Evolutionary conservation across 2,888 invertebrate species (phyloP), one percentile per base, ranked within the genome.

Genomic region (Nemurella pictetii): DNA sequence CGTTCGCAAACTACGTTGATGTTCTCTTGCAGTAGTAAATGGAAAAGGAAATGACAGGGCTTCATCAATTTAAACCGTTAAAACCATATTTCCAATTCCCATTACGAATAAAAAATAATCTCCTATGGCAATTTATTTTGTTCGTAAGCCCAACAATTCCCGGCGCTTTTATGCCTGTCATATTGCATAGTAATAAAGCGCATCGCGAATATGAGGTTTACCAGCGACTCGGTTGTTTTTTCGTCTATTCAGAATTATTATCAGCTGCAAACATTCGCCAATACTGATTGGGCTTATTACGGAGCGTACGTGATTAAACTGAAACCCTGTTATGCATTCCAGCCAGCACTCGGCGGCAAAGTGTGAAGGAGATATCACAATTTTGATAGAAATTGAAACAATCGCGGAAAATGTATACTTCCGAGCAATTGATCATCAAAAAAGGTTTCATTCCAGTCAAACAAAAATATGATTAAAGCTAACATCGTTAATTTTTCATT

Each of bases 51-150:
- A 55, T 82, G 82, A 82, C 82, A 82, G 82, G 82, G 82, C 25
- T 72, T 36, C 72, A 82, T 82, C 82, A 82, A 82, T 82, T 78
- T 78, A 28, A 29, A 78, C 78, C 78, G 28, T 78, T 30, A 78
- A 82, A 55, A 55, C 82, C 27, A 72, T 26, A 72, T 82, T 82
- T 82, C 82, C 82, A 82, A 82, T 82, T 82, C 55, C 55, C 82
- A 72, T 27, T 29, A 28, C 55, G 82, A 82, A 82, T 82, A 82
- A 82, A 82, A 82, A 82, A 82, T 55, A 72, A 82, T 82, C 82
- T 72, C 82, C 20, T 25, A 55, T 28, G 73, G 72, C 82, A 82
- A 82, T 55, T 28, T 72, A 82, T 82, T 82, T 82, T 28, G 82
- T 72, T 72, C 82, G 55, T 82, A 55, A 82, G 72, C 82, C 55